Percentiles rank a stretch among this genome's conserved stretches.
Evolutionary conservation across 2,797 vertebrate species (phyloP).

Genomic region (Sebastes steindachneri): DNA sequence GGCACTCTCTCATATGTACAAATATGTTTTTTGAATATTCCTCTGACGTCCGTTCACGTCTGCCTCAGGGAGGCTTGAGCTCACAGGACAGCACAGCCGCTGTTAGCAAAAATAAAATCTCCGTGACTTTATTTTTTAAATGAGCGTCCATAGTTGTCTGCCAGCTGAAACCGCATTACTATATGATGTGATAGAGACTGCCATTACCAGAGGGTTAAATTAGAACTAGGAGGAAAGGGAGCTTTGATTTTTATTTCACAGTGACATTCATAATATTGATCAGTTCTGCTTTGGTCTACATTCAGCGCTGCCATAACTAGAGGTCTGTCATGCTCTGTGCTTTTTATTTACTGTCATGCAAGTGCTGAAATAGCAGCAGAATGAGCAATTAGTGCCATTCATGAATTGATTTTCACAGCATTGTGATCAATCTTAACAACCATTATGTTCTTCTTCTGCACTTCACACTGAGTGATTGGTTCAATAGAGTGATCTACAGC

Average conservation of each 20-base stretch:
- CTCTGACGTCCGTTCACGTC: slow-evolving; percentile 40
- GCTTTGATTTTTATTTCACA: slow-evolving; percentile 19
- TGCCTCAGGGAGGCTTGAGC: slow-evolving; percentile 41
- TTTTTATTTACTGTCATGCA: slow-evolving; percentile 56
- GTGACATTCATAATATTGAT: slow-evolving; percentile 43
- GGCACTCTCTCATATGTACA: slow-evolving; percentile 15
- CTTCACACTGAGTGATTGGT: slow-evolving; percentile 11
- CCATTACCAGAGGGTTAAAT: neutral
- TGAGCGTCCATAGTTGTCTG: neutral
- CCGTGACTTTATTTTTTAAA: slow-evolving; percentile 46
- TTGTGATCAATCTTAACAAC: slow-evolving; percentile 46
- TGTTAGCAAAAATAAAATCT: slow-evolving; percentile 36
- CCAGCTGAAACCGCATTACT: neutral
- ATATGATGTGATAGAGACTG: neutral
- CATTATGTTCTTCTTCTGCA: slow-evolving; percentile 33
- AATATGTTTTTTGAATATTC: slow-evolving; percentile 51
- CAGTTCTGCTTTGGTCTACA: slow-evolving; percentile 35
- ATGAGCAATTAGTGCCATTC: slow-evolving; percentile 55
- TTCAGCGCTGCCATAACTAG: slow-evolving; percentile 37
- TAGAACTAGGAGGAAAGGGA: neutral
- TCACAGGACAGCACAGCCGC: slow-evolving; percentile 25
- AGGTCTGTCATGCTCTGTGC: slow-evolving; percentile 27
- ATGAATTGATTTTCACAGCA: slow-evolving; percentile 46
- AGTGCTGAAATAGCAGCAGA: slow-evolving; percentile 48
- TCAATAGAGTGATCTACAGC: slow-evolving; percentile 48